These are phyloP conservation scores for Phoeniculus purpureus DNA, from an alignment of 2,797 vertebrate species.

Conservation along the genomic window DNA sequence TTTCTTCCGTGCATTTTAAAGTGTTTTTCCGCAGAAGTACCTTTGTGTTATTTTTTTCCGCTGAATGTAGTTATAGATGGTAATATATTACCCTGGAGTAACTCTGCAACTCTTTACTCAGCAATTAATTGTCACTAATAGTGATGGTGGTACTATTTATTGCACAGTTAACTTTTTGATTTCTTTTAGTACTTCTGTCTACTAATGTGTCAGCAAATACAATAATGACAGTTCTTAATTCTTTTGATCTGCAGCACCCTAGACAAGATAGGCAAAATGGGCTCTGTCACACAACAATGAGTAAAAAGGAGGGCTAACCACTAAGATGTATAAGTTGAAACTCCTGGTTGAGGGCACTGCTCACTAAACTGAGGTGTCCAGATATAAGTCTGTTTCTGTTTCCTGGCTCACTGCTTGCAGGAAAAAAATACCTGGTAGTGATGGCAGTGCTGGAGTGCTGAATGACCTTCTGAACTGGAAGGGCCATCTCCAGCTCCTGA, in stretches of 20 bases:
- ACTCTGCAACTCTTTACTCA: background rate
- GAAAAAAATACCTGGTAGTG: too few species aligned
- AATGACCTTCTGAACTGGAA: background rate
- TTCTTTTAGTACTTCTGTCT: background rate
- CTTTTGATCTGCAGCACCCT: background rate
- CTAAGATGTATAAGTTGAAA: background rate
- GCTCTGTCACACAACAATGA: background rate
- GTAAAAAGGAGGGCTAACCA: background rate
- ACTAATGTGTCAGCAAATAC: background rate
- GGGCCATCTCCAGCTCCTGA: background rate
- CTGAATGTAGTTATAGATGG: background rate
- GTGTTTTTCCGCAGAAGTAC: background rate
- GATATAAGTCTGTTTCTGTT: background rate
- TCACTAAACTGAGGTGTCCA: background rate
- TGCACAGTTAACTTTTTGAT: background rate
- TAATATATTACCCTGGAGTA: background rate
- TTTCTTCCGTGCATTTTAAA: slow-evolving; percentile 23
- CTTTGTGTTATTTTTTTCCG: background rate
- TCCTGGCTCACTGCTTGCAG: background rate
- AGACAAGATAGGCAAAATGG: background rate
- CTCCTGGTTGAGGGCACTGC: background rate
- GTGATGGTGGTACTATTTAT: background rate
- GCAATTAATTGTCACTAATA: background rate
- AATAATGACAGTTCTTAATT: background rate
- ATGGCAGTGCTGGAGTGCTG: background rate